These are phyloP conservation scores for Dysmachus trigonus DNA, from an alignment of 2,888 invertebrate genomes.

Conservation along the genomic window DNA sequence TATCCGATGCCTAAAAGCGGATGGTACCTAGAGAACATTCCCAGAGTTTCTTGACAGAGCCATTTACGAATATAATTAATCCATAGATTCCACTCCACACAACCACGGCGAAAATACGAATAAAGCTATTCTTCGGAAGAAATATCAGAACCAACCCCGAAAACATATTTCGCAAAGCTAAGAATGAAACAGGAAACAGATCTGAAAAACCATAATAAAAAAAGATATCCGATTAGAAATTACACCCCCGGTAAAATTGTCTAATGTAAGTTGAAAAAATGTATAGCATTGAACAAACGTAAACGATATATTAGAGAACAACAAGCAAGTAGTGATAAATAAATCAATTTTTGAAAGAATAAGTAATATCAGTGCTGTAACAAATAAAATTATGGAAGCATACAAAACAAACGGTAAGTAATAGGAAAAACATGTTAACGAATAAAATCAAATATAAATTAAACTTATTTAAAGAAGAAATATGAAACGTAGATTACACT, in stretches of 20 bases:
- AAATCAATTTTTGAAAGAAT: background rate
- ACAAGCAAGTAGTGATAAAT: background rate
- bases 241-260: background rate
- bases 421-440: no score
- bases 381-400: no score
- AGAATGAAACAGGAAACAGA: background rate
- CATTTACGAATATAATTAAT: no score
- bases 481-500: background rate
- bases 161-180: background rate
- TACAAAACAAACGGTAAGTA: no score
- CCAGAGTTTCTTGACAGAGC: slow-evolving; percentile 40
- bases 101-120: slow-evolving; percentile 39
- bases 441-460: no score
- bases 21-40: background rate
- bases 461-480: no score
- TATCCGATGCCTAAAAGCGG: background rate
- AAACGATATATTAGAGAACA: background rate
- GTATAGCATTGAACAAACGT: background rate
- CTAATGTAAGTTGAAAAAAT: background rate
- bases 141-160: slow-evolving; percentile 28
- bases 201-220: background rate
- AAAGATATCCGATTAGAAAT: no score
- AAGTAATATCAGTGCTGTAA: no score
- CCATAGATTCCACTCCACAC: slow-evolving; percentile 46
- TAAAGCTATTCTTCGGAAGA: slow-evolving; percentile 45